Base-by-base conservation (phyloP, 1,140 invertebrate species). In the Caenorhabditis tropicalis region DNA sequence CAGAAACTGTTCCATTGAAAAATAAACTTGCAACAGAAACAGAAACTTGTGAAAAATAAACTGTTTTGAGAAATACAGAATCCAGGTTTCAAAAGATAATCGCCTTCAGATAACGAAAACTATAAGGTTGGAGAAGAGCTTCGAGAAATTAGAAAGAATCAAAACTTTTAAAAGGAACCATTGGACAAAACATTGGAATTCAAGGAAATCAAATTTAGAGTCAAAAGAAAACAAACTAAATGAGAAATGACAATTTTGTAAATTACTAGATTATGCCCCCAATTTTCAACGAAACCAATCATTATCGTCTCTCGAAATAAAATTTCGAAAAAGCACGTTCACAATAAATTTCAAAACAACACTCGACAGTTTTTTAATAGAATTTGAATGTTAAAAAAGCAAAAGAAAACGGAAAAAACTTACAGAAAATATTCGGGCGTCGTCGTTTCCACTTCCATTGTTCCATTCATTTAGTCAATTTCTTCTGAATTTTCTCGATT, bases 401-500 rank as follows among this genome's bases (percentile, higher is more conserved):
- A 46, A 24, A 43, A 46, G 43, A 43, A 74, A 36, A 27, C 36
- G 2, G 19, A 24, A 74, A 33, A 65, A 33, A 74, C 65, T 74
- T 24, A 74, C 65, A 43, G 36, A 43, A 24, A 74, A 46, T 74
- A 74, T 24, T 39, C 36, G 0, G 65, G n/a, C 6, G 65, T 74
- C n/a, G 65, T 74, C 36, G 65, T 74, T 31, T 43, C 65, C 9
- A 74, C 9, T 0, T 46, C 36, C 65, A 74, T 74, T 74, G 65
- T 74, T 43, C 33, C 27, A 36, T 33, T 65, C 58, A 65, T 65
- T 43, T 74, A 5, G 7, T 29, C 65, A 31, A 46, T 12, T 43
- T 33, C n/a, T n/a, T n/a, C 58, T 15, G 31, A 65, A 58, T 15
- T 29, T 24, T 7, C 24, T 3, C 12, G 9, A 53, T 7, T 53